phyloP scores from a whole-genome alignment of 2,888 invertebrate species.

The Euspilapteryx auroguttella region DNA sequence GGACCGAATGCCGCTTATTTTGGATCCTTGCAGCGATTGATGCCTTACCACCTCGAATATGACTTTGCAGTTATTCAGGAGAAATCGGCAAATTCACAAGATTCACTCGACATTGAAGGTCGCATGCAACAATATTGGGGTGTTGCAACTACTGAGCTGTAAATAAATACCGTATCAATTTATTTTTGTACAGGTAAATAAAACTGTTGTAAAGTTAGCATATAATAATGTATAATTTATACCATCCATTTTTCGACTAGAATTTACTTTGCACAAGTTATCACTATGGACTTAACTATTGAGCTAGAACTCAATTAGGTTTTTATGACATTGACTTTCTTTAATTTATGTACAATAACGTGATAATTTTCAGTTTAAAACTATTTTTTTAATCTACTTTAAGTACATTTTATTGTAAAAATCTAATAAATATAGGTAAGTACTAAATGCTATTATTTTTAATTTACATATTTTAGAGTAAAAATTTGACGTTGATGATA shows the following conservation, averaged over 20 bases:
- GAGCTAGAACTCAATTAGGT: conserved; percentile 13
- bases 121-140: conserved; percentile 92
- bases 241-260: conserved; percentile 54
- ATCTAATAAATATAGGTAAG: conserved; percentile 1
- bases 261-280: conserved; percentile 50
- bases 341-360: conserved; percentile 34
- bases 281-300: conserved; percentile 36
- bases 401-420: no score
- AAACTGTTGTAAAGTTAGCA: conserved; percentile 37
- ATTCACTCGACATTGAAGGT: conserved; percentile 78
- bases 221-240: conserved; percentile 20
- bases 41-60: conserved; percentile 81
- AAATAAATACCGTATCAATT: conserved; percentile 14
- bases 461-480: no score
- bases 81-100: conserved; percentile 65
- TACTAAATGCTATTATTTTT: conserved; percentile 3
- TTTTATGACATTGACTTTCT: conserved; percentile 10
- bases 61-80: conserved; percentile 85
- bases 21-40: conserved; percentile 79
- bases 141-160: conserved; percentile 84
- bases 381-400: no score
- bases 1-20: conserved; percentile 88
- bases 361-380: no score
- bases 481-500: no score
- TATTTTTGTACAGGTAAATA: conserved; percentile 27